Percentiles rank a stretch among this genome's conserved stretches.
phyloP scores from a whole-genome alignment of 2,113 vertebrate genomes.

The Pontoporia blainvillei region DNA sequence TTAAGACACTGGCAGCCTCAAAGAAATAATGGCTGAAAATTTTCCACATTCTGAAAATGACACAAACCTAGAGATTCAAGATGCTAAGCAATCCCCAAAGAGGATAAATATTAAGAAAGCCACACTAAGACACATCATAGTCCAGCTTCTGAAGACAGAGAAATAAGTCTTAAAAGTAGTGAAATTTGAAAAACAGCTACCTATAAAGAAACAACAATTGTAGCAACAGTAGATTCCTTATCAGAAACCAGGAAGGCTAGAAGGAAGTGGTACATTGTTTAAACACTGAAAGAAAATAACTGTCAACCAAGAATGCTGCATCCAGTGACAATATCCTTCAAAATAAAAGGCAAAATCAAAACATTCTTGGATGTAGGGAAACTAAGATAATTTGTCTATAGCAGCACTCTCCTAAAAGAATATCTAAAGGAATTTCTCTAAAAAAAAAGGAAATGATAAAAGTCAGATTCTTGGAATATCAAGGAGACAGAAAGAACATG shows the following conservation, averaged over 20 bases:
- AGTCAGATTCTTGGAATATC: neutral
- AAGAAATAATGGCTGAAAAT: neutral
- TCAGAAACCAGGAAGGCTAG: neutral
- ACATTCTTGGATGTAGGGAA: neutral
- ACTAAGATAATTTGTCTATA: neutral
- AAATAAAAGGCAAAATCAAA: neutral
- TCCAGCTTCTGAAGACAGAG: neutral
- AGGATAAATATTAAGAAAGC: neutral
- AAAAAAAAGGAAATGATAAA: neutral
- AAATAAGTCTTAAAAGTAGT: neutral
- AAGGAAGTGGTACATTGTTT: neutral
- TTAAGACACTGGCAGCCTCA: neutral
- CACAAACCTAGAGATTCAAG: neutral
- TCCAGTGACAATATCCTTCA: neutral
- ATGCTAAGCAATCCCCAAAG: neutral
- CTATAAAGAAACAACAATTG: neutral
- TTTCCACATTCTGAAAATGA: neutral
- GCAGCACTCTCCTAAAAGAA: neutral
- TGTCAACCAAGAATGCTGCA: neutral
- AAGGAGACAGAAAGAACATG: neutral
- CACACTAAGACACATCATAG: neutral
- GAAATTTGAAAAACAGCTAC: neutral
- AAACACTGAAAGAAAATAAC: neutral
- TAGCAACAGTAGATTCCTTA: neutral
- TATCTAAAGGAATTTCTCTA: neutral